phyloP scores from a whole-genome alignment of 2,113 vertebrate species.

The Thamnaconus septentrionalis region DNA sequence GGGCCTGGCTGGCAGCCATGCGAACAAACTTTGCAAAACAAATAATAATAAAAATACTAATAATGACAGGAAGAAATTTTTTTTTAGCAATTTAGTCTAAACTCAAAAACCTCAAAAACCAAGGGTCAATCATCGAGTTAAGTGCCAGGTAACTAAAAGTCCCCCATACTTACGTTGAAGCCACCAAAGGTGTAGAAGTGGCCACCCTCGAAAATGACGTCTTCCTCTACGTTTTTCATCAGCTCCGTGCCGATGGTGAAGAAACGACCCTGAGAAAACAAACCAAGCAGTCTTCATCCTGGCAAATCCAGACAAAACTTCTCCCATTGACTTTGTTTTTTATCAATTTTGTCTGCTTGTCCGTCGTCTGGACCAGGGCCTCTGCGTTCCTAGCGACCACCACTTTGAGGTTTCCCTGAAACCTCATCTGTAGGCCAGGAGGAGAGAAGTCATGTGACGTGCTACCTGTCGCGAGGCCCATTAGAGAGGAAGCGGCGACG shows the following conservation, averaged over 20 bases:
- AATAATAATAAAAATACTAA: not conserved
- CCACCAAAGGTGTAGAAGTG: constrained; percentile 70
- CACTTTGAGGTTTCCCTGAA: too few relatives aligned
- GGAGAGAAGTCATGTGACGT: too few relatives aligned
- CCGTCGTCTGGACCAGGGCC: too few relatives aligned
- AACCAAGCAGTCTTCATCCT: not conserved
- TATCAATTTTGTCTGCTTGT: too few relatives aligned
- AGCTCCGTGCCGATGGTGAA: constrained; percentile 75
- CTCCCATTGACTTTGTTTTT: too few relatives aligned
- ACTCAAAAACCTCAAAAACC: too few relatives aligned
- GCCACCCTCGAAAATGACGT: constrained; percentile 38
- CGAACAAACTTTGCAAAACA: constrained; percentile 1
- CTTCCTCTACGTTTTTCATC: constrained; percentile 71
- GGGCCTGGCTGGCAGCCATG: constrained; percentile 4
- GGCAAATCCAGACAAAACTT: too few relatives aligned
- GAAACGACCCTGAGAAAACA: constrained; percentile 35
- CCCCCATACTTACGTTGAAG: constrained; percentile 64
- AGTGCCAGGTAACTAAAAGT: not conserved
- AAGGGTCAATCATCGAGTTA: not conserved
- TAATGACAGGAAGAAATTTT: not conserved
- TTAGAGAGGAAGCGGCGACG: too few relatives aligned
- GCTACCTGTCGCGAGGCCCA: too few relatives aligned
- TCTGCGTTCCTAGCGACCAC: too few relatives aligned
- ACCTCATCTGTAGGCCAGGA: too few relatives aligned
- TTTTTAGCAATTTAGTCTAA: constrained; percentile 1